Percentiles rank a stretch among this genome's conserved stretches.
These are phyloP conservation scores for Carpatolechia fugitivella DNA, from an alignment of 2,888 invertebrate genomes.

Conservation along the genomic window DNA sequence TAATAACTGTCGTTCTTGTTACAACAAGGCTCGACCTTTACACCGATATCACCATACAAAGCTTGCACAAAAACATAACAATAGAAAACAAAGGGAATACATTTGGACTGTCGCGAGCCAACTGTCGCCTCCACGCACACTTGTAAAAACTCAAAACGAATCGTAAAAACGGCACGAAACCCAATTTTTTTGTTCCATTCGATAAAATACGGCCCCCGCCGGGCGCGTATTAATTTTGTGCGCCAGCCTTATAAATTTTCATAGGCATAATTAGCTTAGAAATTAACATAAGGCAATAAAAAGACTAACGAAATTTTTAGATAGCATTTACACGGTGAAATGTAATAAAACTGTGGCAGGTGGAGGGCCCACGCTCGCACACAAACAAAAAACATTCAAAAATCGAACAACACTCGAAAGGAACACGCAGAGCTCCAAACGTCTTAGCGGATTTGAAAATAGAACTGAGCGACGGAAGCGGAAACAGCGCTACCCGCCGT, in stretches of 20 bases:
- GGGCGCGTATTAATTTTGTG: constrained; percentile 67
- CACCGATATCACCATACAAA: constrained; percentile 60
- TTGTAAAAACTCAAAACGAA: constrained; percentile 58
- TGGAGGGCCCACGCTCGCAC: constrained; percentile 36
- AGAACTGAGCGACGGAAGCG: constrained; percentile 72
- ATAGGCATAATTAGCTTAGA: constrained; percentile 76
- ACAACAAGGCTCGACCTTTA: constrained; percentile 47
- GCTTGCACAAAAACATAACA: constrained; percentile 46
- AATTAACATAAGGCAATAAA: constrained; percentile 78
- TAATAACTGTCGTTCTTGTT: constrained; percentile 31
- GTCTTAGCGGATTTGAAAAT: constrained; percentile 69
- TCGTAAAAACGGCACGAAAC: constrained; percentile 63
- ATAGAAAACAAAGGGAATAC: constrained; percentile 67
- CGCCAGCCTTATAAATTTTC: constrained; percentile 72
- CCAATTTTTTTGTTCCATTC: constrained; percentile 46
- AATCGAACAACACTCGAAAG: constrained; percentile 27
- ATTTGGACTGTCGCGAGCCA: constrained; percentile 61
- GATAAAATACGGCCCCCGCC: constrained; percentile 64
- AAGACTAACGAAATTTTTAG: constrained; percentile 75
- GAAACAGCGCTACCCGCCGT: constrained; percentile 66
- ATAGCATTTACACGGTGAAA: constrained; percentile 63
- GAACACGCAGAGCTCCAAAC: constrained; percentile 30
- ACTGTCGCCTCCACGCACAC: constrained; percentile 62
- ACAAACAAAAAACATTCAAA: constrained; percentile 30
- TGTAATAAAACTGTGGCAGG: constrained; percentile 66